Evolutionary conservation across 2,797 vertebrate genomes (phyloP).

Genomic region (Chaenodraco wilsoni): DNA sequence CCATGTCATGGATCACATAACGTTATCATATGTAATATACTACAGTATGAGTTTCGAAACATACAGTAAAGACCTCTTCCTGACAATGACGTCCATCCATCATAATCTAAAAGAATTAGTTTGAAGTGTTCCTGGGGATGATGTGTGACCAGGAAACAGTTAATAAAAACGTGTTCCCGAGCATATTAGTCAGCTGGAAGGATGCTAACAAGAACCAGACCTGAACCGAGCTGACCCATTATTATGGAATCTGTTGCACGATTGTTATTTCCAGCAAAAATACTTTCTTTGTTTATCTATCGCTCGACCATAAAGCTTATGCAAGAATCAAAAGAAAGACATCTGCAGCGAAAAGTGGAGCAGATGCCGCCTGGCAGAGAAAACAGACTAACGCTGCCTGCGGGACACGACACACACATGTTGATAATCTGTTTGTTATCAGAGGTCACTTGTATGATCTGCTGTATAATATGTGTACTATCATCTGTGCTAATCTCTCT

Average conservation of each 20-base stretch:
- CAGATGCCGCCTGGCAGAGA: slow-evolving; percentile 14
- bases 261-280: slow-evolving; percentile 63
- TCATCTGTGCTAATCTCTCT: slow-evolving; percentile 33
- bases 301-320: slow-evolving; percentile 14
- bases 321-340: slow-evolving; percentile 18
- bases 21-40: slow-evolving; percentile 22
- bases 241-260: slow-evolving; percentile 67
- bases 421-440: slow-evolving; percentile 2
- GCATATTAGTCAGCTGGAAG: slow-evolving; percentile 73
- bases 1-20: background rate
- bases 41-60: slow-evolving; percentile 15
- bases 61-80: slow-evolving; percentile 6
- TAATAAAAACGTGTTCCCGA: slow-evolving; percentile 65
- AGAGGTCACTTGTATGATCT: background rate
- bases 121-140: slow-evolving; percentile 22
- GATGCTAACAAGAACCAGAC: slow-evolving; percentile 79
- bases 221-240: slow-evolving; percentile 66
- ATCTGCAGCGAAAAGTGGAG: slow-evolving; percentile 22
- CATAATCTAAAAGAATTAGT: slow-evolving; percentile 15
- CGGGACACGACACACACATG: background rate
- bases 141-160: slow-evolving; percentile 64
- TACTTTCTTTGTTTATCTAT: slow-evolving; percentile 58
- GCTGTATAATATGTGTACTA: background rate
- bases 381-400: slow-evolving; percentile 14
- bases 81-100: background rate